Percentiles rank a stretch among this genome's conserved stretches.
These are phyloP conservation scores for Tuta absoluta DNA, from an alignment of 2,888 invertebrate genomes.

Conservation along the genomic window DNA sequence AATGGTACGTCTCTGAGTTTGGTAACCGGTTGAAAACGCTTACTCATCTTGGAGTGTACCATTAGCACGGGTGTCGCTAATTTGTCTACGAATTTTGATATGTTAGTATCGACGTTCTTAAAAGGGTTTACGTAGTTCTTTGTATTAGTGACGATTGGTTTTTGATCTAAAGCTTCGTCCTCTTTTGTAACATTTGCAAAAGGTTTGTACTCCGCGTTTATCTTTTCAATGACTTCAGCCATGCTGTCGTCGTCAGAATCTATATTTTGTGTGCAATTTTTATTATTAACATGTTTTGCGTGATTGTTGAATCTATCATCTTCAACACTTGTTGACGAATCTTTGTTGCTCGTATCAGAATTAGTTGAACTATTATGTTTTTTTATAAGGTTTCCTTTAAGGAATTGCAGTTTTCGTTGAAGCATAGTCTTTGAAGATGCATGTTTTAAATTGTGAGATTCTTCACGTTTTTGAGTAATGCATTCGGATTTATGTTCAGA, in stretches of 20 bases:
- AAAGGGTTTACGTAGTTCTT: conserved; percentile 63
- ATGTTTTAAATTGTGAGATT: background rate
- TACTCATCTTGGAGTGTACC: conserved; percentile 67
- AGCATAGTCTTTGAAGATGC: conserved; percentile 33
- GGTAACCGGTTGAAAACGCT: conserved; percentile 53
- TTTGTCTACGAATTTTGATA: conserved; percentile 71
- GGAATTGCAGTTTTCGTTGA: conserved; percentile 39
- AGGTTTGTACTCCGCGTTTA: conserved; percentile 40
- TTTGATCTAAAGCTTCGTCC: background rate
- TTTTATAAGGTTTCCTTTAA: conserved; percentile 33
- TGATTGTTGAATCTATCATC: conserved; percentile 33
- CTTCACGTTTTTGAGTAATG: background rate
- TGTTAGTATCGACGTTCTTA: conserved; percentile 58
- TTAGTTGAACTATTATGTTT: conserved; percentile 33
- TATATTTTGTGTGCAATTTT: background rate
- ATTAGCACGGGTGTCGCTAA: conserved; percentile 63
- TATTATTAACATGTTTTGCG: conserved; percentile 6
- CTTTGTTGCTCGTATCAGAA: conserved; percentile 45
- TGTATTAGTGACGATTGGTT: conserved; percentile 5
- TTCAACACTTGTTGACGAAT: conserved; percentile 38
- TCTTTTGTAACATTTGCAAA: conserved; percentile 23
- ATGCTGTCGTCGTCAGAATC: conserved; percentile 50
- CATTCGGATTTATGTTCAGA: background rate
- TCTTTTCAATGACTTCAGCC: conserved; percentile 44
- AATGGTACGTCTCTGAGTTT: conserved; percentile 61